Percentiles rank a stretch among this genome's conserved stretches.
phyloP scores from a whole-genome alignment of 2,797 vertebrate genomes.

The Emys orbicularis region DNA sequence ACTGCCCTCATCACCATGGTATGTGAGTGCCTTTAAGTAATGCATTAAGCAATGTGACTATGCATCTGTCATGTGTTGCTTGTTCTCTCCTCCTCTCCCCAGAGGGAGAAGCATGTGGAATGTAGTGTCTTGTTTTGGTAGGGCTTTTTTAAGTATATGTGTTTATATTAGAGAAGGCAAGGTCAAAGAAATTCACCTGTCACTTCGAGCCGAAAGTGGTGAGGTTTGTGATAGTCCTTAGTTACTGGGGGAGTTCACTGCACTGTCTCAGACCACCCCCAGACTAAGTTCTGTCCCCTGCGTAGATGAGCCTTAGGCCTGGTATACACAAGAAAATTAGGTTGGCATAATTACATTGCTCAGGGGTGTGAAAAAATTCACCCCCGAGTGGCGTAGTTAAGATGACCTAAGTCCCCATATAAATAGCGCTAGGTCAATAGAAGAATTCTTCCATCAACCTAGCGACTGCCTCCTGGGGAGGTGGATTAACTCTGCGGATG shows the following conservation, averaged over 20 bases:
- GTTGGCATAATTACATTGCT: background rate
- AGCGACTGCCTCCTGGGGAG: background rate
- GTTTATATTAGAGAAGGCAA: background rate
- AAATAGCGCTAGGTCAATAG: background rate
- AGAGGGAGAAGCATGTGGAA: background rate
- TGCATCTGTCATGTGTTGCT: background rate
- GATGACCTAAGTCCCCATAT: background rate
- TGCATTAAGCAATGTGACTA: background rate
- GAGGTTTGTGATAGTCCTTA: background rate
- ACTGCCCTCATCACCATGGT: background rate
- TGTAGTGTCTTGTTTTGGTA: background rate
- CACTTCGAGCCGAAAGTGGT: background rate
- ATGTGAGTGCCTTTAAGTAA: background rate
- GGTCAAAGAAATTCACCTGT: background rate
- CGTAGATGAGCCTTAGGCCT: background rate
- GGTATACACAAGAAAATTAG: background rate
- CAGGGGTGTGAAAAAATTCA: background rate
- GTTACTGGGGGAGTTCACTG: background rate
- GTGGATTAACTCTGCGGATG: background rate
- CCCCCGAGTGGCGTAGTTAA: background rate
- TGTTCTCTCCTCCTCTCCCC: background rate
- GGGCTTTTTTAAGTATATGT: background rate
- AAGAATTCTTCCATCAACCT: background rate
- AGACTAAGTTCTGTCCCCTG: background rate
- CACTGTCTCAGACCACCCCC: background rate